phyloP scores from a whole-genome alignment of 1,140 invertebrate species.

The Coboldia fuscipes region DNA sequence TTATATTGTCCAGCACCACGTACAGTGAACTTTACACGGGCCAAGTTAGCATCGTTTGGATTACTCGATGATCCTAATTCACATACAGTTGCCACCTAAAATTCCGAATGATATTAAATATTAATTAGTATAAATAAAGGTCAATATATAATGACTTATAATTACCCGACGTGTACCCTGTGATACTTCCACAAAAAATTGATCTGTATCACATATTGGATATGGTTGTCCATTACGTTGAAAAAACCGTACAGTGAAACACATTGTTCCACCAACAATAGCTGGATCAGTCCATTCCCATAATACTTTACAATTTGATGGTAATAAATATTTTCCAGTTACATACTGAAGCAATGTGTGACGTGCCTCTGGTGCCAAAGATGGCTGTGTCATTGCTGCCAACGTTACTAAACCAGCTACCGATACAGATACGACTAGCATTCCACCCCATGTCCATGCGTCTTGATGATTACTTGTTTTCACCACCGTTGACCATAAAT shows the following conservation, averaged over 20 bases:
- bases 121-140: not conserved
- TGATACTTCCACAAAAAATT: slow-evolving; percentile 64
- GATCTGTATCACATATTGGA: slow-evolving; percentile 77
- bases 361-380: slow-evolving; percentile 64
- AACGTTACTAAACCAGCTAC: slow-evolving; percentile 66
- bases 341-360: slow-evolving; percentile 76
- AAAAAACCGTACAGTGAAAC: slow-evolving; percentile 75
- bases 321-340: slow-evolving; percentile 73
- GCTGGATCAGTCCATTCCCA: slow-evolving; percentile 74
- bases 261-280: slow-evolving; percentile 70
- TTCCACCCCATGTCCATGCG: slow-evolving; percentile 74
- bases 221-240: slow-evolving; percentile 82
- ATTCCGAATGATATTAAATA: slow-evolving; percentile 4
- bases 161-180: slow-evolving; percentile 57
- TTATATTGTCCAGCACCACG: slow-evolving; percentile 72
- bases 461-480: slow-evolving; percentile 62
- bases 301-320: slow-evolving; percentile 56
- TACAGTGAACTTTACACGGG: slow-evolving; percentile 62
- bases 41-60: slow-evolving; percentile 59
- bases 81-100: slow-evolving; percentile 46
- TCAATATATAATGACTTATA: not conserved
- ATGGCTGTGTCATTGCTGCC: slow-evolving; percentile 69
- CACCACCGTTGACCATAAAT: slow-evolving; percentile 72
- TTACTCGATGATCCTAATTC: slow-evolving; percentile 72
- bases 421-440: slow-evolving; percentile 67